These are phyloP conservation scores for Habroteleia sp. DNA, from an alignment of 2,888 invertebrate species.

Conservation along the genomic window DNA sequence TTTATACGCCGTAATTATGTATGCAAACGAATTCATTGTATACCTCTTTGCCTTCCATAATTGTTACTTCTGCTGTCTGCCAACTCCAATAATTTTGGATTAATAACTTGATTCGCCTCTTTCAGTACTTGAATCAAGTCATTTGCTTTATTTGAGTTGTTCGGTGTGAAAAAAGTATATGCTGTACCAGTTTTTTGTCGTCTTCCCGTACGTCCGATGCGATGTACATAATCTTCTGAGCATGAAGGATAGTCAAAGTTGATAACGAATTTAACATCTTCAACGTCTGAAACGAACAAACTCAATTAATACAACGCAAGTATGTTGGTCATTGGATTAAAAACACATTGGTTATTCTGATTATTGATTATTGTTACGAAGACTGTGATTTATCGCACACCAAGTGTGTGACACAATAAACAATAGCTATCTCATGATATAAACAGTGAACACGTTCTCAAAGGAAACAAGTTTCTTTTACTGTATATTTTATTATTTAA, in stretches of 20 bases:
- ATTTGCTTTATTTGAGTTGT: conserved; percentile 94
- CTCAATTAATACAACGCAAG: conserved; percentile 61
- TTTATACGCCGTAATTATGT: no score
- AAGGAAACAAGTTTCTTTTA: conserved; percentile 29
- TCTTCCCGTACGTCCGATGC: conserved; percentile 97
- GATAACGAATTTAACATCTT: conserved; percentile 99
- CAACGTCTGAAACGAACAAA: conserved; percentile 90
- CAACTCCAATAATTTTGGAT: conserved; percentile 92
- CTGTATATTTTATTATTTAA: no score
- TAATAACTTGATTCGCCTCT: conserved; percentile 97
- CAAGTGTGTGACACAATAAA: conserved; percentile 39
- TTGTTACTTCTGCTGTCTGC: conserved; percentile 77
- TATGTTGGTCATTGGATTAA: conserved; percentile 11
- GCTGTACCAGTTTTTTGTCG: conserved; percentile 96
- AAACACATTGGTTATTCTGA: conserved; percentile 49
- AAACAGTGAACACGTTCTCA: conserved; percentile 36
- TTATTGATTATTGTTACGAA: conserved; percentile 41
- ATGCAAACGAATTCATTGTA: no score
- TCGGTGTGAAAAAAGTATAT: conserved; percentile 96
- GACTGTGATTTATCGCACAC: conserved; percentile 41
- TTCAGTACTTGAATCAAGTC: conserved; percentile 95
- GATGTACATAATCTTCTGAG: conserved; percentile 98
- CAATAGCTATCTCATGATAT: conserved; percentile 37
- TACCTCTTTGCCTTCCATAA: conserved; percentile 75
- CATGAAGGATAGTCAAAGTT: conserved; percentile 99